Conservation (phyloP, 2,888 invertebrate species). For the Craniophora ligustri region DNA sequence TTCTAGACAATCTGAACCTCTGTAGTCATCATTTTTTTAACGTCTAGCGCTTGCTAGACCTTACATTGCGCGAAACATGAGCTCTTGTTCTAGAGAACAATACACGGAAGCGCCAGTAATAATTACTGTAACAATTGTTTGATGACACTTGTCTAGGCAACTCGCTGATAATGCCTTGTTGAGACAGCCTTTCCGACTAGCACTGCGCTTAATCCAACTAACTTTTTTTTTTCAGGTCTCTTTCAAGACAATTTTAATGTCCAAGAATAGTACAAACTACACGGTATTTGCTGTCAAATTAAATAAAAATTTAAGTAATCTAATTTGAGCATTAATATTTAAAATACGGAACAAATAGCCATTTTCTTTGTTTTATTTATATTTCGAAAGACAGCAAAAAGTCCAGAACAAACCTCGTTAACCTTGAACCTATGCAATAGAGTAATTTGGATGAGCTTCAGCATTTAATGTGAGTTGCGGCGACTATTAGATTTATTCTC, state of each 20-base stretch:
- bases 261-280: too few species aligned
- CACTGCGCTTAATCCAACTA: slow-evolving; percentile 37
- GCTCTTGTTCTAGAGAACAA: slow-evolving; percentile 64
- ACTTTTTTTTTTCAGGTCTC: background rate
- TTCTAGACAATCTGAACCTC: too few species aligned
- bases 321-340: slow-evolving; percentile 3
- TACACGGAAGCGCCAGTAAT: slow-evolving; percentile 70
- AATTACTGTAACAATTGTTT: slow-evolving; percentile 68
- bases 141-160: slow-evolving; percentile 72
- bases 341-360: slow-evolving; percentile 15
- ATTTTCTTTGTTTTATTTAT: slow-evolving; percentile 56
- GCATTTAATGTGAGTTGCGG: slow-evolving; percentile 68
- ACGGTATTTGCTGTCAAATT: too few species aligned
- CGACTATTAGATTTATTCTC: slow-evolving; percentile 74
- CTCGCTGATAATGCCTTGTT: slow-evolving; percentile 62
- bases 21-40: too few species aligned
- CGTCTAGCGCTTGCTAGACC: slow-evolving; percentile 25
- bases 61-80: slow-evolving; percentile 58
- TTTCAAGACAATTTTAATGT: slow-evolving; percentile 3
- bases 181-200: slow-evolving; percentile 52
- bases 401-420: slow-evolving; percentile 66
- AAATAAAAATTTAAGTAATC: slow-evolving; percentile 15
- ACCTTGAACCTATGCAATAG: slow-evolving; percentile 80
- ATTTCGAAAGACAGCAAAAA: slow-evolving; percentile 61
- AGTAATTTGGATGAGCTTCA: slow-evolving; percentile 66